Percentiles rank a stretch among this genome's conserved stretches.
Evolutionary conservation across 2,797 vertebrate species (phyloP).

Genomic region (Lophius americanus): DNA sequence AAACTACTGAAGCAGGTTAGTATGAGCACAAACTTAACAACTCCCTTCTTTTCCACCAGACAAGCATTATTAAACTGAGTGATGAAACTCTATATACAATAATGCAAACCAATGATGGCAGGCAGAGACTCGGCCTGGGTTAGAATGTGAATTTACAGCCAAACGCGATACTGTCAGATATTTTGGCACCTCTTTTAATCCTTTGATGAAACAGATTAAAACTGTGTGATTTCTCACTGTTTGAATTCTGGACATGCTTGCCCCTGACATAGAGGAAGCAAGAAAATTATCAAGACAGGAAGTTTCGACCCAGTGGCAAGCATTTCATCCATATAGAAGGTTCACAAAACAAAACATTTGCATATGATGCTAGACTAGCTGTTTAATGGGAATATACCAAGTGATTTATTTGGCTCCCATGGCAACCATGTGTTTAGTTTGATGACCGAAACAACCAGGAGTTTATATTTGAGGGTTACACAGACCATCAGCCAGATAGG

Average conservation of each 20-base stretch:
- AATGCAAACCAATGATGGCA: constrained; percentile 1
- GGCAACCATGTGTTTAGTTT: background rate
- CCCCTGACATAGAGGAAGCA: constrained; percentile 17
- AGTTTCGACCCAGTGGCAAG: constrained; percentile 1
- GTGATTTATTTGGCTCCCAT: background rate
- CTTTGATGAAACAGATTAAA: background rate
- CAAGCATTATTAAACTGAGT: constrained; percentile 49
- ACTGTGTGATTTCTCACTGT: constrained; percentile 17
- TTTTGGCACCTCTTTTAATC: constrained; percentile 1
- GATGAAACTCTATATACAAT: constrained; percentile 5
- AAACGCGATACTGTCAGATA: constrained; percentile 7
- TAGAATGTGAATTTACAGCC: constrained; percentile 6
- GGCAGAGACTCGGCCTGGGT: background rate
- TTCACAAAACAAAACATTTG: background rate
- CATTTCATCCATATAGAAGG: background rate
- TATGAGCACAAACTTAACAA: background rate
- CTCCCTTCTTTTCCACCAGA: background rate
- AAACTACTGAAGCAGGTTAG: background rate
- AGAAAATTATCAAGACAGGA: constrained; percentile 7
- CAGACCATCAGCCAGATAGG: background rate
- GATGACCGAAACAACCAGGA: constrained; percentile 11
- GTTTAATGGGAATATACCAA: background rate
- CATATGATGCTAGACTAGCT: too few species aligned
- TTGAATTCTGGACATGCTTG: background rate
- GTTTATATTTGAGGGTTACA: constrained; percentile 4